phyloP scores from a whole-genome alignment of 2,888 invertebrate genomes.

The Drosophila diplacantha region DNA sequence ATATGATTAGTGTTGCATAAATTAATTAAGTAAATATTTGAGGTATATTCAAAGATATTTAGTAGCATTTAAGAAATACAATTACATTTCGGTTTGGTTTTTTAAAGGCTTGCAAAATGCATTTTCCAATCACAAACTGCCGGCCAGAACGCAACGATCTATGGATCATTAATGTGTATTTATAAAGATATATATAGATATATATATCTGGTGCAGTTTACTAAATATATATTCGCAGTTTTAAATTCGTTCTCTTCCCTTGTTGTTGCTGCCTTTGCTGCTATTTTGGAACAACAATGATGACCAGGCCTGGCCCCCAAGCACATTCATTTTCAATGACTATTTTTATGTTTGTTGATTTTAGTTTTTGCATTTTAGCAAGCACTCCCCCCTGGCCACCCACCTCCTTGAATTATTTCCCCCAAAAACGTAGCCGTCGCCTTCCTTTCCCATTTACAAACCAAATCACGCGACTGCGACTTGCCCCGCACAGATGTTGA shows the following conservation, averaged over 20 bases:
- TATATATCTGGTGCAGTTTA: neutral
- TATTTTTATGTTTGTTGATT: constrained; percentile 64
- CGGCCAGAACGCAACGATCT: constrained; percentile 2
- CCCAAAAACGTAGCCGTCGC: constrained; percentile 10
- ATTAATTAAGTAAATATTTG: neutral
- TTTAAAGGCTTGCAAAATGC: neutral
- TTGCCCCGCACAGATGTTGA: constrained; percentile 68
- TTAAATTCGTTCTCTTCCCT: neutral
- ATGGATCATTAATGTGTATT: neutral
- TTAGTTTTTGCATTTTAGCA: constrained; percentile 45
- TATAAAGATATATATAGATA: neutral
- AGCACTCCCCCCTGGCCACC: no score
- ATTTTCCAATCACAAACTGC: neutral
- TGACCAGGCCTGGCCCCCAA: constrained; percentile 51
- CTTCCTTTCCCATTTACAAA: constrained; percentile 64
- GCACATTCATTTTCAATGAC: constrained; percentile 65
- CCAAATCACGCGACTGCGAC: constrained; percentile 71
- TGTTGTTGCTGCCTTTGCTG: constrained; percentile 18
- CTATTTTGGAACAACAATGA: constrained; percentile 57
- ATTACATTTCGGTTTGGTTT: neutral
- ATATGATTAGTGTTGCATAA: neutral
- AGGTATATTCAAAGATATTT: neutral
- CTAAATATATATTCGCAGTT: constrained; percentile 1
- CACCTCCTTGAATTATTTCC: neutral
- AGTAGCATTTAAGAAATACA: neutral